A percentile compares a stretch with the other conserved stretches of the same genome.
Evolutionary conservation across 2,888 invertebrate species (phyloP).

Genomic region (Nomada goodeniana): DNA sequence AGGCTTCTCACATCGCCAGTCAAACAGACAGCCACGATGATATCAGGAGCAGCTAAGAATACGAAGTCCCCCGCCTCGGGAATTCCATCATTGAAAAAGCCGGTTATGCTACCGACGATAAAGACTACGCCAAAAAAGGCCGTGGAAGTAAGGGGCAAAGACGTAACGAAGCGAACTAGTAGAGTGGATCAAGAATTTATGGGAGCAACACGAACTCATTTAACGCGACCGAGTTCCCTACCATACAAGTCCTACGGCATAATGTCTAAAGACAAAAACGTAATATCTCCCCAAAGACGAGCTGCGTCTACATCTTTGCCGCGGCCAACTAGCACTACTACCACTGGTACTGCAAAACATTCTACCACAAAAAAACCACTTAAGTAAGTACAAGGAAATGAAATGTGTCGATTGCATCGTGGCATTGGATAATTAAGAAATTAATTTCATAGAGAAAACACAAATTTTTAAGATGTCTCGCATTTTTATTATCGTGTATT

Average conservation of each 20-base stretch:
- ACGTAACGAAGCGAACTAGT: constrained; percentile 85
- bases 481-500: constrained; percentile 3
- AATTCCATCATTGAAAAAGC: constrained; percentile 81
- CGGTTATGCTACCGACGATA: constrained; percentile 54
- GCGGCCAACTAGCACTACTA: constrained; percentile 85
- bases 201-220: constrained; percentile 82
- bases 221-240: constrained; percentile 88
- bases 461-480: neutral
- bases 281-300: constrained; percentile 85
- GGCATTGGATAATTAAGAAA: neutral
- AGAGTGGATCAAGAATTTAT: constrained; percentile 87
- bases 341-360: constrained; percentile 69
- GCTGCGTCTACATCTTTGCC: constrained; percentile 89
- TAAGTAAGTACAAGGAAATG: constrained; percentile 83
- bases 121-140: constrained; percentile 68
- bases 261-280: constrained; percentile 77
- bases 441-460: constrained; percentile 1
- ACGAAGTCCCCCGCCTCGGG: constrained; percentile 77
- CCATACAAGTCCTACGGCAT: constrained; percentile 87
- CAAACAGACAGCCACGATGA: constrained; percentile 84
- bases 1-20: constrained; percentile 91
- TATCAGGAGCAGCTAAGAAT: constrained; percentile 56
- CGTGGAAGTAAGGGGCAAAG: constrained; percentile 69
- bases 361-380: constrained; percentile 79
- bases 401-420: neutral